A percentile compares a stretch with the other conserved stretches of the same genome.
Evolutionary conservation across 1,140 invertebrate genomes (phyloP).

Genomic region (Aphidius gifuensis): DNA sequence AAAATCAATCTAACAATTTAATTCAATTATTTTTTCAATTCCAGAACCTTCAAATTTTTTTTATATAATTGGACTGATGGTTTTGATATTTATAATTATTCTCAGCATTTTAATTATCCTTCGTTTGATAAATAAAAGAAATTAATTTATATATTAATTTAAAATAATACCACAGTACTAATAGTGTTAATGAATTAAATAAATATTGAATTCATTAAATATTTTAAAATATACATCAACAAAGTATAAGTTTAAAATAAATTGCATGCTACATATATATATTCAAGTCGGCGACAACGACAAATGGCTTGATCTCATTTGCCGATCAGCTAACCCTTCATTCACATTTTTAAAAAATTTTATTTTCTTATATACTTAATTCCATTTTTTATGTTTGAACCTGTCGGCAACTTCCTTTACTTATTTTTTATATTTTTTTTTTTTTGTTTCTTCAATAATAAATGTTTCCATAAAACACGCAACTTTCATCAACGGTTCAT

Average conservation of each 20-base stretch:
- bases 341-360: neutral
- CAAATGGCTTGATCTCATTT: conserved; percentile 14
- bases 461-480: conserved; percentile 10
- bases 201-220: conserved; percentile 2
- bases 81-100: too few relatives aligned
- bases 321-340: neutral
- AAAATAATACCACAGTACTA: neutral
- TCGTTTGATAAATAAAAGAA: too few relatives aligned
- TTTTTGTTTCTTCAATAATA: neutral
- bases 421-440: neutral
- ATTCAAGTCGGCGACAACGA: neutral
- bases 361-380: conserved; percentile 8
- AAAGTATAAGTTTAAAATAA: conserved; percentile 5
- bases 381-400: conserved; percentile 7
- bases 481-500: too few relatives aligned
- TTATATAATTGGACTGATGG: too few relatives aligned
- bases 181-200: neutral
- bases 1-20: too few relatives aligned
- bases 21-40: too few relatives aligned
- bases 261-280: neutral
- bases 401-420: conserved; percentile 18
- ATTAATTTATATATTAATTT: neutral
- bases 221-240: neutral
- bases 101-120: too few relatives aligned
- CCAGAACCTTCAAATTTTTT: too few relatives aligned